phyloP scores from a whole-genome alignment of 2,888 invertebrate genomes.

The Oxystoma pomonae region DNA sequence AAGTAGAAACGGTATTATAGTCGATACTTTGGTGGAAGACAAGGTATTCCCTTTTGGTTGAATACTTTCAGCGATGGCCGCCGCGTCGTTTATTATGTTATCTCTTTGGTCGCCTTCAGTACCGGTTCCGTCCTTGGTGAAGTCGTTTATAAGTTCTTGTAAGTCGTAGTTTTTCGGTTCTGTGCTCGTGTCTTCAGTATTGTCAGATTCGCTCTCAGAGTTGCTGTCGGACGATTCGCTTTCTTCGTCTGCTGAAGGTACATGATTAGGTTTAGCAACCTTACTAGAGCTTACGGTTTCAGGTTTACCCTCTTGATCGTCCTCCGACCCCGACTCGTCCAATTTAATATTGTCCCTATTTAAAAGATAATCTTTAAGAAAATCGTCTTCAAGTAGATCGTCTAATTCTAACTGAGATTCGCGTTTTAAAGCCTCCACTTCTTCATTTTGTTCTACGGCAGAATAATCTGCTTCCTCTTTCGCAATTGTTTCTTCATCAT shows the following conservation, averaged over 20 bases:
- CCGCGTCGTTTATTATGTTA: conserved; percentile 85
- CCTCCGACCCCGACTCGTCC: conserved; percentile 35
- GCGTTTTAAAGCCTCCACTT: conserved; percentile 78
- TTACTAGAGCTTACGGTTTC: conserved; percentile 52
- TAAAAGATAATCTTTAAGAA: conserved; percentile 77
- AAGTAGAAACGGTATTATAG: conserved; percentile 88
- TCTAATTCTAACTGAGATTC: conserved; percentile 88
- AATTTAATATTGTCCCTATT: conserved; percentile 58
- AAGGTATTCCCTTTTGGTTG: conserved; percentile 98
- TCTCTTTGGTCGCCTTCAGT: conserved; percentile 54
- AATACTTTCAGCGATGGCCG: conserved; percentile 90
- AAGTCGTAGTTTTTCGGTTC: conserved; percentile 45
- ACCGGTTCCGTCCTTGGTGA: conserved; percentile 39
- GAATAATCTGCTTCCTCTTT: conserved; percentile 65
- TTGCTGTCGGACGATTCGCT: conserved; percentile 24
- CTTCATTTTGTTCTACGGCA: conserved; percentile 59
- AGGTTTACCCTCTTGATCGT: conserved; percentile 61
- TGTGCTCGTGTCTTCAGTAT: conserved; percentile 38
- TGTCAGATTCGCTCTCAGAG: conserved; percentile 25
- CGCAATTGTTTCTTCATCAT: conserved; percentile 90
- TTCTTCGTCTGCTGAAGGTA: conserved; percentile 29
- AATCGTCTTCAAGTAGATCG: conserved; percentile 73
- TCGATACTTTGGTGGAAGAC: conserved; percentile 86
- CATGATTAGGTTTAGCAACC: conserved; percentile 2
- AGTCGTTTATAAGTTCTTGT: conserved; percentile 55